Evolutionary conservation across 2,888 invertebrate genomes (phyloP), one percentile per base, ranked within the genome.

Genomic region (Antheraea yamamai): DNA sequence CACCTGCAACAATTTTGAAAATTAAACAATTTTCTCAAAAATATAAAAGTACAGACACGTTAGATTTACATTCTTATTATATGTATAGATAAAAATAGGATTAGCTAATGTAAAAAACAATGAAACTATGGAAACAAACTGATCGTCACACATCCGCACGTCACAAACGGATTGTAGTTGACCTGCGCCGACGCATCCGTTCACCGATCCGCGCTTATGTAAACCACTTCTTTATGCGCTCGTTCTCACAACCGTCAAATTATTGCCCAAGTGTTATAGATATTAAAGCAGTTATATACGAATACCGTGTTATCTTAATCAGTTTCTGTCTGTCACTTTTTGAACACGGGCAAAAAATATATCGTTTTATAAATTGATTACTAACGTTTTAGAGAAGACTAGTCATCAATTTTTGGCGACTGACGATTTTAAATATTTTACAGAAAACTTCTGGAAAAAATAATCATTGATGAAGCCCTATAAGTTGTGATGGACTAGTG

Each of bases 151-250:
- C 77, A 76, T 79, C 78, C 79, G 79, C 78, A 77, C 84, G 80
- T 82, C 83, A 75, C 79, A 77, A 76, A 78, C 76, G 70, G 70
- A 35, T 39, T 78, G 58, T 72, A 77, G 74, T 76, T 83, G 85
- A 86, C 84, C 87, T 81, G 85, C 84, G 84, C 83, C 70, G 76
- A 81, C 84, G 86, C 85, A 85, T 83, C 87, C 89, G 82, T 78
- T 89, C 89, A 81, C 88, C 81, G 75, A 83, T 82, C 80, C 77
- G 80, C 76, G 80, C 78, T 88, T 88, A 88, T 82, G 80, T 88
- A 88, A 88, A 84, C 77, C 75, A 61, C 70, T 73, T 66, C 64
- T 66, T 71, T 75, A 74, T 78, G 75, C 75, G 74, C 74, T 30
- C 26, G 30, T 68, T 75, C 51, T 74, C 52, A 75, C 55, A 30